Percentiles rank a stretch among this genome's conserved stretches.
Evolutionary conservation across 2,797 vertebrate genomes (phyloP).

Genomic region (Atherinosoma microstoma): DNA sequence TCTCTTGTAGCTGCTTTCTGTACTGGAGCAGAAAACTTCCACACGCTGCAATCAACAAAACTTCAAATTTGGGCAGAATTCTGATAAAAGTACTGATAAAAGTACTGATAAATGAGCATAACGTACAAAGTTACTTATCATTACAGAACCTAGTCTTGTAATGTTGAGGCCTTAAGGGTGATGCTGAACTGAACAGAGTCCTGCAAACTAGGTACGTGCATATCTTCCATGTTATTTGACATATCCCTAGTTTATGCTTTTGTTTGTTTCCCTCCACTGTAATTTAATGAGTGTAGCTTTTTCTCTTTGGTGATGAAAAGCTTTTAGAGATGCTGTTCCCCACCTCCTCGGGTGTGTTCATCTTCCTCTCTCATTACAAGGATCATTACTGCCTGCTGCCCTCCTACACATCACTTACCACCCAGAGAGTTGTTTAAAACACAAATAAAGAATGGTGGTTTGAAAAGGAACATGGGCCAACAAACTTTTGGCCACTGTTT

Average conservation of each 20-base stretch:
- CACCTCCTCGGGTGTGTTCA: constrained; percentile 14
- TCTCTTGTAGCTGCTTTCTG: too few relatives aligned
- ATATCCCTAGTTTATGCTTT: neutral
- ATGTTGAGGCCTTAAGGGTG: neutral
- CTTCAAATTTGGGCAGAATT: neutral
- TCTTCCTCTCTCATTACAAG: constrained; percentile 44
- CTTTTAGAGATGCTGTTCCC: constrained; percentile 13
- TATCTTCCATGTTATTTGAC: neutral
- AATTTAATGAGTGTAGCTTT: constrained; percentile 3
- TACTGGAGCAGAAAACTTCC: too few relatives aligned
- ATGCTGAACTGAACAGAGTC: neutral
- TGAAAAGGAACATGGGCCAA: neutral
- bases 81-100: neutral
- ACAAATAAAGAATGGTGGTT: constrained; percentile 11
- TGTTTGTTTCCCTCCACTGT: constrained; percentile 5
- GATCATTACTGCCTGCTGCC: constrained; percentile 54
- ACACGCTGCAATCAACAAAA: neutral
- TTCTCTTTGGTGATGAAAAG: constrained; percentile 11
- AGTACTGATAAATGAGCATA: neutral
- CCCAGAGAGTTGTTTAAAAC: constrained; percentile 69
- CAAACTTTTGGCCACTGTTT: neutral
- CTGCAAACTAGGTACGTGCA: neutral
- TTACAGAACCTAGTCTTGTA: neutral
- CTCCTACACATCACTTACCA: constrained; percentile 63
- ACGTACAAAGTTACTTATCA: neutral